Conservation (phyloP, 2,113 vertebrate species). For the Nymphicus hollandicus region DNA sequence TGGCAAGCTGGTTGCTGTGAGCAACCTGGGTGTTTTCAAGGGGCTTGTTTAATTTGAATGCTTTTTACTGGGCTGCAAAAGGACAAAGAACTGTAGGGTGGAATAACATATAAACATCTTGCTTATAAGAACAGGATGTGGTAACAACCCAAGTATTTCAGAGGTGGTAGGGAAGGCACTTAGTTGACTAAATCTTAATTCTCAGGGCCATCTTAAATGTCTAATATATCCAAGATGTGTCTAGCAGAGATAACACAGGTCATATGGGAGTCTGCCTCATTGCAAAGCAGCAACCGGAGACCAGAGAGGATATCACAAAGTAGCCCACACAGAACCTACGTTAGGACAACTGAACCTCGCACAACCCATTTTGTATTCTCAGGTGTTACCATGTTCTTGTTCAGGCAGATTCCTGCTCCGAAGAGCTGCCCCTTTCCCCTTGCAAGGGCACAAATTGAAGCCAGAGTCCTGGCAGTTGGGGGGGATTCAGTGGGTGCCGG, state of each 20-base stretch:
- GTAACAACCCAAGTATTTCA: background rate
- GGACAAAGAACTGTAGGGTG: background rate
- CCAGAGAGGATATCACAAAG: background rate
- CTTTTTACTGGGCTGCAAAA: background rate
- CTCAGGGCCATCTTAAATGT: background rate
- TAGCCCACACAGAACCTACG: background rate
- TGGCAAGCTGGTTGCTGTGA: background rate
- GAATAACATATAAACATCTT: background rate
- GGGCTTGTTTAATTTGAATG: background rate
- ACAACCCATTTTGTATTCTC: background rate
- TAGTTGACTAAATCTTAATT: background rate
- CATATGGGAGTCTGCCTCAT: background rate
- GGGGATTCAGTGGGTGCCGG: fast-evolving
- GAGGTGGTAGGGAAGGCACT: background rate
- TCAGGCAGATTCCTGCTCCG: background rate
- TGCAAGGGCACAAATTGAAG: fast-evolving
- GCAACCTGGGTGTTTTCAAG: background rate
- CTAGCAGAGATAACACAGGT: background rate
- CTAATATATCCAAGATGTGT: background rate
- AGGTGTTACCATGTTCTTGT: background rate
- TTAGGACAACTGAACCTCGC: background rate
- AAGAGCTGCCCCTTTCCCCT: background rate
- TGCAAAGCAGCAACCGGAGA: background rate
- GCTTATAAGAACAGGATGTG: background rate
- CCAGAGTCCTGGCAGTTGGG: background rate